Evolutionary conservation across 2,113 vertebrate species (phyloP).

Genomic region (Formicarius rufipectus): DNA sequence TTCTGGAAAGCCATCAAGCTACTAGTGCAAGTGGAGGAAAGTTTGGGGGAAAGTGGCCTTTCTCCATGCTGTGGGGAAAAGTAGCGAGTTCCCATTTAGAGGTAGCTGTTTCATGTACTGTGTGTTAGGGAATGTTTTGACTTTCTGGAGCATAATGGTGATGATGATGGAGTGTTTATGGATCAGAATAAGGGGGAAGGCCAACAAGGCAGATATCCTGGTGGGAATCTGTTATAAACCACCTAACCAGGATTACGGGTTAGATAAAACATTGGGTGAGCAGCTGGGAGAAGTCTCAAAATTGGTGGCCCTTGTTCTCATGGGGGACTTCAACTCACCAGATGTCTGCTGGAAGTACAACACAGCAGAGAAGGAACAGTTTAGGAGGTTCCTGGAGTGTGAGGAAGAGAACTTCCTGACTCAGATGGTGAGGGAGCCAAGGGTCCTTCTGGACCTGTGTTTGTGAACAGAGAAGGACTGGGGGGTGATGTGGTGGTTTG

Average conservation of each 20-base stretch:
- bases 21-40: neutral
- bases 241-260: neutral
- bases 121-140: neutral
- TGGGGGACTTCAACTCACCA: neutral
- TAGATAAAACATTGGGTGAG: neutral
- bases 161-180: neutral
- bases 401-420: neutral
- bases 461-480: neutral
- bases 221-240: neutral
- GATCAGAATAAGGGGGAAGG: neutral
- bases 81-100: neutral
- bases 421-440: neutral
- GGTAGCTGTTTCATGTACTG: neutral
- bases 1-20: neutral
- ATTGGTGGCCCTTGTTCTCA: neutral
- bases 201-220: neutral
- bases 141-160: neutral
- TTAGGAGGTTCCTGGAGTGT: neutral
- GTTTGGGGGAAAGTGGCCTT: neutral
- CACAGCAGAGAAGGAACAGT: neutral
- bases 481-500: neutral
- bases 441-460: neutral
- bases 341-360: neutral
- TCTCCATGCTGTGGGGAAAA: neutral
- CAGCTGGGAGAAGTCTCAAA: neutral